phyloP scores from a whole-genome alignment of 1,140 invertebrate genomes.

The Nasonia longicornis region DNA sequence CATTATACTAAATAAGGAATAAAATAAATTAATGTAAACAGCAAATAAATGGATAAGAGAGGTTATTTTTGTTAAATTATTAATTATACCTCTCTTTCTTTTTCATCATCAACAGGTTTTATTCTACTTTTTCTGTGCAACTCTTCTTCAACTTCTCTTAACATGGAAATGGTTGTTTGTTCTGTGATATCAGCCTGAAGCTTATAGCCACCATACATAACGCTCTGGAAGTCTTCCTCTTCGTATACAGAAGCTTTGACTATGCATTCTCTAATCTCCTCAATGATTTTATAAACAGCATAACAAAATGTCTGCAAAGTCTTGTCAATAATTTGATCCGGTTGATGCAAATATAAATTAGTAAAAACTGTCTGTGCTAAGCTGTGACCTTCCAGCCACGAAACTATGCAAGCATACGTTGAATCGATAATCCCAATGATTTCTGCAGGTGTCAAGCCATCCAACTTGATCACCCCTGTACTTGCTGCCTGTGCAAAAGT shows the following conservation, averaged over 20 bases:
- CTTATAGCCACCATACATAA: constrained; percentile 92
- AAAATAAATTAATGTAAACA: constrained; percentile 14
- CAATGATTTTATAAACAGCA: constrained; percentile 90
- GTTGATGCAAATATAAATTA: constrained; percentile 95
- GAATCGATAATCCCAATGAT: constrained; percentile 93
- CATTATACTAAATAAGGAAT: constrained; percentile 67
- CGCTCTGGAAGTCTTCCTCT: constrained; percentile 96
- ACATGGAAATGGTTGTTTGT: constrained; percentile 81
- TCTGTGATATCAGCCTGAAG: constrained; percentile 87
- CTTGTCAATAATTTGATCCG: constrained; percentile 86
- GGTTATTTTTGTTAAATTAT: not conserved
- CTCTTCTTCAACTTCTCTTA: constrained; percentile 94
- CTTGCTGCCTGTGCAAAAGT: constrained; percentile 89
- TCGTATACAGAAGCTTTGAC: constrained; percentile 89
- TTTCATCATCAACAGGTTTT: constrained; percentile 68
- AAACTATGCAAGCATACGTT: constrained; percentile 91
- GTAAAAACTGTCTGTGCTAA: constrained; percentile 97
- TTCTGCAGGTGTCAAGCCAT: constrained; percentile 78
- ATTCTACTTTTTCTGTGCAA: constrained; percentile 80
- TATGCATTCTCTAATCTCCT: constrained; percentile 90
- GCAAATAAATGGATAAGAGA: not conserved
- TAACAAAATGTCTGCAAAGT: constrained; percentile 89
- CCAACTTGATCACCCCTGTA: constrained; percentile 83
- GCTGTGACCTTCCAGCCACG: constrained; percentile 95
- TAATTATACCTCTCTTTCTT: constrained; percentile 60